Conservation (phyloP, 64 coral and sea anemone species). For the Stichodactyla mertensii region DNA sequence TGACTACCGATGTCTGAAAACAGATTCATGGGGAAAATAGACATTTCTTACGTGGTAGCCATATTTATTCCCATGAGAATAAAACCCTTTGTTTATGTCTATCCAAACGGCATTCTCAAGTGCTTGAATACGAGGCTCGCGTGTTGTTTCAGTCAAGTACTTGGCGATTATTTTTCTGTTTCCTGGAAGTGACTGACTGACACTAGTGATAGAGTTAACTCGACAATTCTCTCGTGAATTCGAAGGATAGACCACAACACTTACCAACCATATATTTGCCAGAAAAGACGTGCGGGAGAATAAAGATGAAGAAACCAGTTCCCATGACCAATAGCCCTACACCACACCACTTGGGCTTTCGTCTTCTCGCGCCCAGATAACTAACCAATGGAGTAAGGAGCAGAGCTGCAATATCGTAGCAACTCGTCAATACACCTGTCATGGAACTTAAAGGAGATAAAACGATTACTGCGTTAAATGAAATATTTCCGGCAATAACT, state of each 20-base stretch:
- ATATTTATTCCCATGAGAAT: too few species aligned
- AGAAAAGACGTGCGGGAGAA: constrained; percentile 38
- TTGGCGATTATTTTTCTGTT: too few species aligned
- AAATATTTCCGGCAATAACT: background rate
- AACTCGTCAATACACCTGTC: constrained; percentile 34
- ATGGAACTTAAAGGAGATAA: constrained; percentile 9
- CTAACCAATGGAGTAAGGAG: constrained; percentile 42
- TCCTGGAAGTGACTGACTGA: background rate
- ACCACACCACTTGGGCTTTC: constrained; percentile 50
- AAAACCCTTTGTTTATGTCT: too few species aligned
- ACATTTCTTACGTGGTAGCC: too few species aligned
- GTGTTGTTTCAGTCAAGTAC: too few species aligned
- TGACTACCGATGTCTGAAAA: background rate
- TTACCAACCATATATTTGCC: constrained; percentile 33
- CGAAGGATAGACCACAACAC: background rate
- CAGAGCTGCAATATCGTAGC: constrained; percentile 34
- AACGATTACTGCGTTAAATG: background rate
- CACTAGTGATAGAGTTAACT: background rate
- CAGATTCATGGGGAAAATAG: background rate
- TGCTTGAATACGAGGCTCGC: too few species aligned
- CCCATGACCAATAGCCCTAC: constrained; percentile 40
- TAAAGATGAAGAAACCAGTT: constrained; percentile 37
- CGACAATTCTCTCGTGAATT: background rate
- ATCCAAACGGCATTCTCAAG: too few species aligned
- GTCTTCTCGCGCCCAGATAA: constrained; percentile 32